Base-by-base conservation (phyloP, 2,888 invertebrate genomes). In the Tillus elongatus region DNA sequence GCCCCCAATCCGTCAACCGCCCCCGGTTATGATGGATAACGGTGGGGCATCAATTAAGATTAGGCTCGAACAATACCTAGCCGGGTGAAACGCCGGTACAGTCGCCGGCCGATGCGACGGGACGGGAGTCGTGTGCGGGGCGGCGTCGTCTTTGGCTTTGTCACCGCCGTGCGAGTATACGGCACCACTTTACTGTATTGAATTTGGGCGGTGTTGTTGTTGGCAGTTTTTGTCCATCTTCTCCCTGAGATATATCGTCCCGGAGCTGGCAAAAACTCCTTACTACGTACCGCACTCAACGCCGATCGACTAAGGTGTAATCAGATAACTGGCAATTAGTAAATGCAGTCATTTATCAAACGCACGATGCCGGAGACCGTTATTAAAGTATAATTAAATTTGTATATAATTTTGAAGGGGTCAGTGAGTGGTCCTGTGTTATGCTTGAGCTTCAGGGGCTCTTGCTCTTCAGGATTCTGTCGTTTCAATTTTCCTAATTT, bases 1-100 rank as follows among this genome's bases (percentile, higher is more conserved):
- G 4, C 36, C 26, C 13, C 15, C 19, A 15, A 13, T 11, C n/a
- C n/a, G n/a, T n/a, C n/a, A n/a, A n/a, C n/a, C n/a, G n/a, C n/a
- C n/a, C n/a, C n/a, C n/a, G n/a, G 54, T 56, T 61, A 65, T 65
- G 64, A 65, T 64, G 64, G 65, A 65, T 65, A 61, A 61, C 63
- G 58, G 58, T 58, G 52, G n/a, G 61, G 61, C 63, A 64, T 64
- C 65, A 65, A 65, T 65, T 65, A 65, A 64, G 65, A 64, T 65
- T 64, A 64, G 56, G 54, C 58, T 52, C 52, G 54, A 62, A 63
- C 63, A 63, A 63, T 64, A 64, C 63, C 62, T 62, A 55, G 54
- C n/a, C n/a, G n/a, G n/a, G n/a, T n/a, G n/a, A n/a, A n/a, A n/a
- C n/a, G n/a, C n/a, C n/a, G n/a, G n/a, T n/a, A n/a, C n/a, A n/a